These are phyloP conservation scores for Tenualosa thibaudeaui DNA, from an alignment of 2,797 vertebrate species.

Conservation along the genomic window DNA sequence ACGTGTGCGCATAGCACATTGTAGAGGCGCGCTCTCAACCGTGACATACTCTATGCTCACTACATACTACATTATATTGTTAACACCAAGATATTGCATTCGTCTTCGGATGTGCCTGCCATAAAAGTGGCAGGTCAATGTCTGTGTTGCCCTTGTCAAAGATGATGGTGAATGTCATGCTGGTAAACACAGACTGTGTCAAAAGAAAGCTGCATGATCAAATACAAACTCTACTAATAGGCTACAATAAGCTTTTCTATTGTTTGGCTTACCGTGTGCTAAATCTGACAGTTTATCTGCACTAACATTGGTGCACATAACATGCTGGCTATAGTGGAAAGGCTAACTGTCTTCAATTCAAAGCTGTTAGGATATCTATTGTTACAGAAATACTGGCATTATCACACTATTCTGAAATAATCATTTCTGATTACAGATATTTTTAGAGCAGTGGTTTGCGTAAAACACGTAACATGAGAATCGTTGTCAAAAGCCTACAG, in stretches of 20 bases:
- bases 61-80: too few species aligned
- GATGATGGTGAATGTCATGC: constrained; percentile 48
- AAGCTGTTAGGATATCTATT: background rate
- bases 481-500: background rate
- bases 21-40: constrained; percentile 16
- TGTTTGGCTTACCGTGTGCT: background rate
- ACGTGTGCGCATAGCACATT: background rate
- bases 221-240: background rate
- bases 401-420: background rate
- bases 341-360: background rate
- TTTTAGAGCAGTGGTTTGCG: background rate
- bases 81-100: background rate
- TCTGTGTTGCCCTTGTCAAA: constrained; percentile 47
- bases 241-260: background rate
- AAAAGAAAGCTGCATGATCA: background rate
- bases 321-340: background rate
- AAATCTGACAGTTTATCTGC: constrained; percentile 4
- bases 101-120: background rate
- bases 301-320: background rate
- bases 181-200: constrained; percentile 33
- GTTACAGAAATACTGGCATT: background rate
- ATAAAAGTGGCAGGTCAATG: background rate
- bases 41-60: constrained; percentile 22
- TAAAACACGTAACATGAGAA: background rate
- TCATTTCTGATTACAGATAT: background rate